Evolutionary conservation across 2,888 invertebrate genomes (phyloP), one percentile per base, ranked within the genome.

Genomic region (Lepidonotus clava): DNA sequence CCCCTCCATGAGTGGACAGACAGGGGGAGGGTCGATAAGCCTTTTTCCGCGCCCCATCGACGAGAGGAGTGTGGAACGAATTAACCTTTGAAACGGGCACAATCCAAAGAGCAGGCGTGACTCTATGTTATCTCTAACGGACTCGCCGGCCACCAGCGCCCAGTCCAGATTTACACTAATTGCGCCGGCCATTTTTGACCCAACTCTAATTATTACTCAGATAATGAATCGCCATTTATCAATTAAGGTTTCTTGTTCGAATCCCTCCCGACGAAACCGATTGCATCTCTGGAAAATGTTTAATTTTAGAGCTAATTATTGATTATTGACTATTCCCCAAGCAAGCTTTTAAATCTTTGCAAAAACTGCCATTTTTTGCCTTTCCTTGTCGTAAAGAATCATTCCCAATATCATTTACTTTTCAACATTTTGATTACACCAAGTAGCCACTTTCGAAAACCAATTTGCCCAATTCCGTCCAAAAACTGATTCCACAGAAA

Each of bases 241-340:
- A 71, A 71, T 71, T 71, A 71, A n/a, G 36, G 6, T 2, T 4
- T 24, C 24, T 61, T 61, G 61, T 61, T 61, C 28, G 61, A 61
- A 24, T 28, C 61, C 2, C 61, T 28, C 2, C n/a, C 4, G 61
- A 11, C 28, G 11, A 61, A 32, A 61, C 24, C 5, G 61, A 61
- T 71, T 66, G 6, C 66, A 21, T 4, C 71, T 6, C 21, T 11
- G 38, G 38, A 71, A 38, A 71, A 36, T 11, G 24, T 61, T 24
- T 36, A 71, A 71, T 71, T 71, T 71, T 34, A 38, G 38, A 71
- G 36, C n/a, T 71, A 71, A 71, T 71, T 5, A 71, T 71, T 34
- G 71, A 34, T 8, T 71, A 71, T 71, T 71, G 71, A 71, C 71
- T 38, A 34, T 2, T 36, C 71, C 71, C 71, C 36, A 2, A 6